Evolutionary conservation across 1,140 invertebrate species (phyloP).

Genomic region (Ceratosolen solmsi): DNA sequence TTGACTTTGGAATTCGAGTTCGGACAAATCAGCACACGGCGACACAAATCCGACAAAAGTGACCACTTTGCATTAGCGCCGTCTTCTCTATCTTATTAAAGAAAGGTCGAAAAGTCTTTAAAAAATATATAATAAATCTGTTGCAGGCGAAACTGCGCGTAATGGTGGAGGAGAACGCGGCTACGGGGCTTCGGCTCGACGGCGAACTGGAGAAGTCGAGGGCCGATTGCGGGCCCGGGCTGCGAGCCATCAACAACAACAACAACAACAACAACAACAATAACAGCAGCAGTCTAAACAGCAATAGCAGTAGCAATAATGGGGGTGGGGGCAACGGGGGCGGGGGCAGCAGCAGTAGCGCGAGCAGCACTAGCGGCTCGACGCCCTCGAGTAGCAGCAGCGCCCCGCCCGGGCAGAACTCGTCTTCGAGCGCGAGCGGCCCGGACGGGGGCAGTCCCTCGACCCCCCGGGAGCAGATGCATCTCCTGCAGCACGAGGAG

Average conservation of each 20-base stretch:
- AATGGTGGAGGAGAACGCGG: slow-evolving; percentile 82
- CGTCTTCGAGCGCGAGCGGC: slow-evolving; percentile 20
- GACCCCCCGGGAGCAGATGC: not conserved
- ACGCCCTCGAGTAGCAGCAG: slow-evolving; percentile 49
- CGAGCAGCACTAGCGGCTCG: slow-evolving; percentile 55
- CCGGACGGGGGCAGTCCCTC: not conserved
- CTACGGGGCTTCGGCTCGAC: slow-evolving; percentile 77
- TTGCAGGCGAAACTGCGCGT: slow-evolving; percentile 78
- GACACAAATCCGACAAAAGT: too few relatives aligned
- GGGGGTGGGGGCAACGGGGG: slow-evolving; percentile 51
- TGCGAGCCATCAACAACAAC: slow-evolving; percentile 54
- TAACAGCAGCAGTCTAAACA: slow-evolving; percentile 48
- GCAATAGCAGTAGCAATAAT: slow-evolving; percentile 58
- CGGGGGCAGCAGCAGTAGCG: slow-evolving; percentile 53
- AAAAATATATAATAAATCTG: too few relatives aligned
- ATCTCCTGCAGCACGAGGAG: slow-evolving; percentile 21
- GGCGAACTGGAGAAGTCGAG: slow-evolving; percentile 77
- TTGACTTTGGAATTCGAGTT: too few relatives aligned
- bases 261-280: slow-evolving; percentile 55
- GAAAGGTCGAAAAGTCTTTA: too few relatives aligned
- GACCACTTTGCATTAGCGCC: too few relatives aligned
- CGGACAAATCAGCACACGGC: too few relatives aligned
- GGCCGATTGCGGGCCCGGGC: slow-evolving; percentile 74
- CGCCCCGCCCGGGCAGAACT: slow-evolving; percentile 7
- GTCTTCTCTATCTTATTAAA: too few relatives aligned